Conservation (phyloP, 2,888 invertebrate genomes). For the Alloplasta piceator region DNA sequence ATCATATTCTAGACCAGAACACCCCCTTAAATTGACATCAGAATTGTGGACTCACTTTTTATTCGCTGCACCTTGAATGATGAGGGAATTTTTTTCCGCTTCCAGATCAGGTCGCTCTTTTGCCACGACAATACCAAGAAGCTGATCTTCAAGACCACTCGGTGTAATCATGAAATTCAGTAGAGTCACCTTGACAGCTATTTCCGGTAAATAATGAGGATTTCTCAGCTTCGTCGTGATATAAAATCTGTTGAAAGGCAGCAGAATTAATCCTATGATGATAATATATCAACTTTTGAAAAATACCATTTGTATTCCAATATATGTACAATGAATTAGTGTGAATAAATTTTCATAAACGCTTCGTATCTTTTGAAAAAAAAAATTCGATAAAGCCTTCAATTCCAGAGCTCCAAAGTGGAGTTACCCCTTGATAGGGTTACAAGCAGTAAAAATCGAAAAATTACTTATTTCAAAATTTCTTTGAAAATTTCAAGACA, state of each 20-base stretch:
- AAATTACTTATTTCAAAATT: background rate
- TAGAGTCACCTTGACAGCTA: slow-evolving; percentile 95
- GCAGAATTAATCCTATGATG: no score
- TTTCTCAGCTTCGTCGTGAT: slow-evolving; percentile 97
- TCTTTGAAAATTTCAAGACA: background rate
- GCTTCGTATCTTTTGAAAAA: no score
- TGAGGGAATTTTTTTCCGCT: slow-evolving; percentile 94
- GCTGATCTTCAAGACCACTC: slow-evolving; percentile 94
- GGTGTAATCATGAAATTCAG: slow-evolving; percentile 97
- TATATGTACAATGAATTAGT: no score
- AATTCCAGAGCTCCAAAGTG: no score
- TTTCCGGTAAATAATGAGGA: slow-evolving; percentile 97
- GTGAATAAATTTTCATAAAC: no score
- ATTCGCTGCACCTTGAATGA: slow-evolving; percentile 94
- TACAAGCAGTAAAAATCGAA: no score
- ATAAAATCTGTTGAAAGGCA: slow-evolving; percentile 88
- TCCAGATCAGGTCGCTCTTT: slow-evolving; percentile 96
- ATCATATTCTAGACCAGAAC: no score
- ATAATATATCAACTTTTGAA: no score
- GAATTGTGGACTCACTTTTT: slow-evolving; percentile 83
- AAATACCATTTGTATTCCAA: no score
- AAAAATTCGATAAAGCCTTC: no score
- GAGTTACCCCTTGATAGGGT: no score
- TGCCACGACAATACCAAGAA: slow-evolving; percentile 95
- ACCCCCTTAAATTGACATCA: no score